phyloP scores from a whole-genome alignment of 2,113 vertebrate species.

The Nerophis lumbriciformis region DNA sequence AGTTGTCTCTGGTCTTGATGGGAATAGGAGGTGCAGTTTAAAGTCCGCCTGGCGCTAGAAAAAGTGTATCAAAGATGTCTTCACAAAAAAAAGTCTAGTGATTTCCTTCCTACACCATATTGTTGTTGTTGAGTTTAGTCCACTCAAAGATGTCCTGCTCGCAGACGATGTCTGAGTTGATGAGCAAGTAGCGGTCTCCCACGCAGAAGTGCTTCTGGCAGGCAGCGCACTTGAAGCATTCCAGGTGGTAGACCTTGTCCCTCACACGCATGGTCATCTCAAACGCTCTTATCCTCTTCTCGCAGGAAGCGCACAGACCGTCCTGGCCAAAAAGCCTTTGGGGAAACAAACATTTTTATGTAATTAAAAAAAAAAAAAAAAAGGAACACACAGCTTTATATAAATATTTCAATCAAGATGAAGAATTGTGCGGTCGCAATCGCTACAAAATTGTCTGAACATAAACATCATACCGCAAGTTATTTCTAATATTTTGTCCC shows the following conservation, averaged over 20 bases:
- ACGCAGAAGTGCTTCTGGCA: conserved; percentile 99
- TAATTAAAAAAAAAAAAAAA: too few relatives aligned
- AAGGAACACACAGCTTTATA: too few relatives aligned
- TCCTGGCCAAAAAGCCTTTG: conserved; percentile 95
- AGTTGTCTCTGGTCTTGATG: conserved; percentile 28
- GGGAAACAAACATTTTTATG: background rate
- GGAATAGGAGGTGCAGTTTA: conserved; percentile 13
- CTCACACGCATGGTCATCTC: conserved; percentile 99
- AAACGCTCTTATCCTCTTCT: conserved; percentile 95
- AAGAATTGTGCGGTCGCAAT: too few relatives aligned
- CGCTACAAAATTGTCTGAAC: too few relatives aligned
- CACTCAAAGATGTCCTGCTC: conserved; percentile 99
- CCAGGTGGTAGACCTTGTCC: conserved; percentile 98
- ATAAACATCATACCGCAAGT: too few relatives aligned
- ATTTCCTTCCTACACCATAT: conserved; percentile 39
- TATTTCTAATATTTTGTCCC: too few relatives aligned
- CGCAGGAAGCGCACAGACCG: conserved; percentile 92
- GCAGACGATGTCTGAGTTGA: conserved; percentile 98
- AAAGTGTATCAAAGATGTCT: conserved; percentile 6
- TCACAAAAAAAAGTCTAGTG: background rate
- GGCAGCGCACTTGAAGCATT: conserved; percentile 97
- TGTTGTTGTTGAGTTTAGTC: conserved; percentile 91
- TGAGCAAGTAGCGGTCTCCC: conserved; percentile 95
- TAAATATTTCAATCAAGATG: too few relatives aligned
- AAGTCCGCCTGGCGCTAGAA: conserved; percentile 5